These are phyloP conservation scores for Ridgeia piscesae DNA, from an alignment of 1,140 invertebrate species.

Conservation along the genomic window DNA sequence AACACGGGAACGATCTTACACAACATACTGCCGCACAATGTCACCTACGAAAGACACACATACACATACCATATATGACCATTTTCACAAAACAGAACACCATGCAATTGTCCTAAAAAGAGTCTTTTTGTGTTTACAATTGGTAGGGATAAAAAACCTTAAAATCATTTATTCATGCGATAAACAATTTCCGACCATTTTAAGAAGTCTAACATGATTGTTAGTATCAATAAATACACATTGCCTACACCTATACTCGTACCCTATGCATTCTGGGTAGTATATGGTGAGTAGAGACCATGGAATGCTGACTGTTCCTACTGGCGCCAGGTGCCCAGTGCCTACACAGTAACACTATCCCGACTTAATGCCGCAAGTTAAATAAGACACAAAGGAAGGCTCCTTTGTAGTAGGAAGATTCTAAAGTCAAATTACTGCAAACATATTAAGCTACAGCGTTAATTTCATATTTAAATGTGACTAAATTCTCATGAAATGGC, in stretches of 20 bases:
- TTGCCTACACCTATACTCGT: not conserved
- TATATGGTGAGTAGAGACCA: not conserved
- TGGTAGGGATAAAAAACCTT: not conserved
- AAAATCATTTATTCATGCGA: not conserved
- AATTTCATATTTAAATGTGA: not conserved
- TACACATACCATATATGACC: not conserved
- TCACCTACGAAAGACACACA: slow-evolving; percentile 6
- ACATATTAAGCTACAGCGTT: not conserved
- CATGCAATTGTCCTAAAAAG: not conserved
- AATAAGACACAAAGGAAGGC: not conserved
- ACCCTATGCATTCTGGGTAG: not conserved
- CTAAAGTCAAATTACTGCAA: not conserved
- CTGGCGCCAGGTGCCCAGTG: too few species aligned
- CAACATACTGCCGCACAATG: not conserved
- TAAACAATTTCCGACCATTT: not conserved
- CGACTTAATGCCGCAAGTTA: not conserved
- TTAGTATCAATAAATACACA: not conserved
- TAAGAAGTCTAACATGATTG: not conserved
- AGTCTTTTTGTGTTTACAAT: not conserved
- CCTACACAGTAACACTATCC: too few species aligned
- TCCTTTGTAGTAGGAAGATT: not conserved
- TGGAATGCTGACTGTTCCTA: not conserved
- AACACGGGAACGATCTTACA: not conserved
- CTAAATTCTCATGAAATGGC: not conserved
- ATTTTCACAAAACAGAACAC: not conserved